Base-by-base conservation (phyloP, 2,113 vertebrate species). In the Burhinus bistriatus region DNA sequence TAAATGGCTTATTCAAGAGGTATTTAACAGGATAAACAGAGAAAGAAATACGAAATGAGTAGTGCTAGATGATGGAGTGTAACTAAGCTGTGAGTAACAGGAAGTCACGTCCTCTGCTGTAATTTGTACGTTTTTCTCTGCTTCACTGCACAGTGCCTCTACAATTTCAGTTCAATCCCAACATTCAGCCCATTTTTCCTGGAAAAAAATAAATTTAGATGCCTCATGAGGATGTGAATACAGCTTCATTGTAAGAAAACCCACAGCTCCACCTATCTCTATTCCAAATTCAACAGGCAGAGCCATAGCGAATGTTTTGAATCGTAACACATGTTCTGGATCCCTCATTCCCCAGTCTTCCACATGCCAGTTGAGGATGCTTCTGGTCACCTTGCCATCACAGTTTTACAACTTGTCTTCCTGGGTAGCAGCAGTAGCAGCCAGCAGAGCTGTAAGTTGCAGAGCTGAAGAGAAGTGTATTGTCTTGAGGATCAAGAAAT, bases 331-430 rank as follows among this genome's bases (percentile, higher is more conserved):
- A 45, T 90, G 40, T 78, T 90, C 51, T 91, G 73, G 64, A 70
- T 64, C 32, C 5, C 47, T 82, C 65, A 38, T 47, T 91, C 27
- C 72, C 54, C 21, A 57, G 0, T 73, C 30, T 32, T 79, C 47
- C 58, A 51, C 38, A 4, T 64, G 20, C 23, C 68, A 21, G 44
- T 15, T 85, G 78, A 64, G 38, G 61, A 85, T 87, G 90, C 57
- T 87, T 89, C 65, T 93, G 87, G 42, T 91, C 92, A 94, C 38
- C 65, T 64, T 89, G 90, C 81, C 85, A 47, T 93, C 69, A 22
- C 64, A 82, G 78, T 82, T 94, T 87, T 84, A 68, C 75, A 85
- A 52, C 75, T 90, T 91, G 38, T 79, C 78, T 92, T 87, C 44
- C 47, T 55, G 61, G 22, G 68, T 62, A 91, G 44, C 87, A 89